Evolutionary conservation across 2,797 vertebrate genomes (phyloP), one percentile per base, ranked within the genome.

Genomic region (Alectoris magna): DNA sequence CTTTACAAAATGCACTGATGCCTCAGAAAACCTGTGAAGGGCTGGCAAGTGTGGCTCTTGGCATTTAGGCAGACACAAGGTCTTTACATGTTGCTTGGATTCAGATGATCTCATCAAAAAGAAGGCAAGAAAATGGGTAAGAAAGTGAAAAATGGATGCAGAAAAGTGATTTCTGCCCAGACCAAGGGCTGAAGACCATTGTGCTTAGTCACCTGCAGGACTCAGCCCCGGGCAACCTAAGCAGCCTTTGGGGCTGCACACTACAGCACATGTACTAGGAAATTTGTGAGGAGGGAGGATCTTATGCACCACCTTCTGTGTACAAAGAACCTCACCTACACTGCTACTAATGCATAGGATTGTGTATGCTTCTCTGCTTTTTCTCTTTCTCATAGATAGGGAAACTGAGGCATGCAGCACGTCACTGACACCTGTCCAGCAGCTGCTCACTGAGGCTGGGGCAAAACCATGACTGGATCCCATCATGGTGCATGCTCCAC

Each of bases 1-100:
- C 69, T 76, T 60, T 5, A 2, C 34, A n/a, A 64, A 88, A 81
- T 63, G 73, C 93, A 71, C 27, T 66, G 86, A 39, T 68, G 87
- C 77, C 77, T 86, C 85, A 75, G 59, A 81, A 91, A 90, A 9
- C 15, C 81, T 22, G 43, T 66, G 80, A 89, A 53, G 44, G 70
- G 81, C 59, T 96, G 84, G n/a, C 55, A 76, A 75, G 60, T 1
- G 51, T 10, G 68, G 51, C 56, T 63, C 34, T n/a, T 93, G 89
- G 74, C 87, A 71, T 93, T 95, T 93, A 55, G 59, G 46, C 56
- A 64, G 59, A 29, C 78, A 44, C 4, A 10, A 51, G 82, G 23
- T 70, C 46, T 19, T 82, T 12, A 2, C 21, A 26, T 41, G 66
- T 69, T 80, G 31, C 87, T 90, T 68, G 67, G 29, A 53, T 62